Evolutionary conservation across 1,140 invertebrate genomes (phyloP).

Genomic region (Drosophila sp.): DNA sequence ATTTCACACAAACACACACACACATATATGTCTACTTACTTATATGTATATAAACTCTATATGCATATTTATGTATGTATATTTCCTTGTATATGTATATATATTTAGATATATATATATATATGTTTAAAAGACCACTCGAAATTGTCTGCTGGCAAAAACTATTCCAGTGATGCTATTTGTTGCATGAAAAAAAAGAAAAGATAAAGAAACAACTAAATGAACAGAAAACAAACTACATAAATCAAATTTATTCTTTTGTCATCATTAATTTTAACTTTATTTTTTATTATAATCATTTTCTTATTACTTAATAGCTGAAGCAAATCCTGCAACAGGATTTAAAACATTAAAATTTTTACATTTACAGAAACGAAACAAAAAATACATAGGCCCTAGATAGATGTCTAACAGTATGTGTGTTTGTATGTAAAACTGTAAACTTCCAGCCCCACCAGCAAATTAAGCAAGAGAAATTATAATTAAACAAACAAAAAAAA

Average conservation of each 20-base stretch:
- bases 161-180: constrained; percentile 80
- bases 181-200: constrained; percentile 67
- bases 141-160: constrained; percentile 55
- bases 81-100: constrained; percentile 24
- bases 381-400: constrained; percentile 27
- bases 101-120: constrained; percentile 30
- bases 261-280: constrained; percentile 39
- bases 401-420: constrained; percentile 15
- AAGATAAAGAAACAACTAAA: constrained; percentile 43
- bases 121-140: constrained; percentile 57
- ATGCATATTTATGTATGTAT: constrained; percentile 30
- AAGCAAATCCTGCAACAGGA: constrained; percentile 80
- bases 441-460: constrained; percentile 74
- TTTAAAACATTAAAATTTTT: constrained; percentile 65
- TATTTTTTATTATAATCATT: constrained; percentile 36
- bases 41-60: constrained; percentile 30
- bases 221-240: constrained; percentile 46
- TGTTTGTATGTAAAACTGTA: constrained; percentile 44
- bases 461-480: constrained; percentile 17
- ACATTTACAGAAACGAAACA: constrained; percentile 38
- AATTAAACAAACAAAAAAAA: constrained; percentile 36
- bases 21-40: constrained; percentile 52
- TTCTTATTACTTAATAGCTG: constrained; percentile 71
- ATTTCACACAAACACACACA: constrained; percentile 58
- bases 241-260: constrained; percentile 77